phyloP scores from a whole-genome alignment of 35 echinoderm and acorn worm species.

The Apostichopus japonicus region DNA sequence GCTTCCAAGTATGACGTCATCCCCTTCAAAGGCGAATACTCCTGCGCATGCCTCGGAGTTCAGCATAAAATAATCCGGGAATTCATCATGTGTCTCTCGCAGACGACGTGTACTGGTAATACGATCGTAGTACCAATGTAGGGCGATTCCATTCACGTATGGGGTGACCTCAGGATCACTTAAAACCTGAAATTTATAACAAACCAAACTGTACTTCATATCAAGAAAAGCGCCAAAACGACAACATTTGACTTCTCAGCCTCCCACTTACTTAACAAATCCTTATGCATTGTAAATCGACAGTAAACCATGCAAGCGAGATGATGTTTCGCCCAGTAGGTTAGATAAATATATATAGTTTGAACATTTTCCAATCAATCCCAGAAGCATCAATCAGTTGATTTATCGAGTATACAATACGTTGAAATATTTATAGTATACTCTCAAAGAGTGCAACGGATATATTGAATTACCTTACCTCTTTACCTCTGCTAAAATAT shows the following conservation, averaged over 20 bases:
- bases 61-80: slow-evolving; percentile 84
- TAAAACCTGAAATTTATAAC: slow-evolving; percentile 60
- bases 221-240: background rate
- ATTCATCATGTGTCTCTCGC: slow-evolving; percentile 62
- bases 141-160: slow-evolving; percentile 81
- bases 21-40: slow-evolving; percentile 36
- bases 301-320: too few relatives aligned
- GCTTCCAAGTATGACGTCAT: slow-evolving; percentile 79
- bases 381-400: too few relatives aligned
- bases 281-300: too few relatives aligned
- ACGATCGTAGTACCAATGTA: slow-evolving; percentile 86
- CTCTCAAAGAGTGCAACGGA: too few relatives aligned
- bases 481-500: too few relatives aligned
- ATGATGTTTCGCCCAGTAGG: too few relatives aligned
- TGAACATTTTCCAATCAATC: too few relatives aligned
- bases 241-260: background rate
- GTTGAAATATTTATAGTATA: too few relatives aligned
- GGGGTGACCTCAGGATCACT: slow-evolving; percentile 63
- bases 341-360: too few relatives aligned
- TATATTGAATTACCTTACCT: too few relatives aligned
- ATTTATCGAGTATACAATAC: too few relatives aligned
- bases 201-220: too few relatives aligned
- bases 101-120: slow-evolving; percentile 39
- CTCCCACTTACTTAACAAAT: background rate
- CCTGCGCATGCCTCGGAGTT: slow-evolving; percentile 88